Evolutionary conservation across 2,888 invertebrate genomes (phyloP).

Genomic region (Empis stercorea): DNA sequence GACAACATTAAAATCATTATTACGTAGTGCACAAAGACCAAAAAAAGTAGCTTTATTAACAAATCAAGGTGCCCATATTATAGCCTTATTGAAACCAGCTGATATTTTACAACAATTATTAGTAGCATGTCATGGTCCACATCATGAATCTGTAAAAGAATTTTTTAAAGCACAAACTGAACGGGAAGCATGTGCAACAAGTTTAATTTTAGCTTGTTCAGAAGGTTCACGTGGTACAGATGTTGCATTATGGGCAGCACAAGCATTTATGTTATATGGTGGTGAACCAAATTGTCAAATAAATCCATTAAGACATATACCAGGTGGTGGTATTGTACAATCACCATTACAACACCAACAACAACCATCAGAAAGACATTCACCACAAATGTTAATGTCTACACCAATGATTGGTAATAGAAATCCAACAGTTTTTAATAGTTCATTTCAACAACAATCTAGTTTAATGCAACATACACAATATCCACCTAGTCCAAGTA

Average conservation of each 20-base stretch:
- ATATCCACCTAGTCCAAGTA: constrained; percentile 37
- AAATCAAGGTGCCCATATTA: constrained; percentile 74
- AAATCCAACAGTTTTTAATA: constrained; percentile 31
- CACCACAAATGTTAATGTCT: constrained; percentile 30
- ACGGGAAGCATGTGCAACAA: constrained; percentile 82
- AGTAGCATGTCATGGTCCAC: constrained; percentile 70
- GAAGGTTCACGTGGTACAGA: constrained; percentile 44
- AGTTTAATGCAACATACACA: constrained; percentile 34
- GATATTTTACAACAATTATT: constrained; percentile 76
- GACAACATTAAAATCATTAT: constrained; percentile 18
- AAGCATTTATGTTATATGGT: constrained; percentile 86
- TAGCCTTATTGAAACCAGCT: constrained; percentile 72
- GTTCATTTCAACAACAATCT: constrained; percentile 15
- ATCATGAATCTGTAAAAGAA: constrained; percentile 68
- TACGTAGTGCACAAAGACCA: constrained; percentile 44
- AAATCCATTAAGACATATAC: not conserved
- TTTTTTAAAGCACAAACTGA: constrained; percentile 75
- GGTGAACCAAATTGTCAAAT: constrained; percentile 48
- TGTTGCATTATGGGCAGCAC: constrained; percentile 74
- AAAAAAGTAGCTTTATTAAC: constrained; percentile 75
- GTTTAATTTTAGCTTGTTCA: constrained; percentile 73
- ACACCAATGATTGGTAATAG: constrained; percentile 25
- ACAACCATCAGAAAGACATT: constrained; percentile 5
- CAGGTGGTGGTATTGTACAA: not conserved
- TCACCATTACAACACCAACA: not conserved